Percentiles rank a stretch among this genome's conserved stretches.
Evolutionary conservation across 2,113 vertebrate genomes (phyloP).

Genomic region (Alaudala cheleensis): DNA sequence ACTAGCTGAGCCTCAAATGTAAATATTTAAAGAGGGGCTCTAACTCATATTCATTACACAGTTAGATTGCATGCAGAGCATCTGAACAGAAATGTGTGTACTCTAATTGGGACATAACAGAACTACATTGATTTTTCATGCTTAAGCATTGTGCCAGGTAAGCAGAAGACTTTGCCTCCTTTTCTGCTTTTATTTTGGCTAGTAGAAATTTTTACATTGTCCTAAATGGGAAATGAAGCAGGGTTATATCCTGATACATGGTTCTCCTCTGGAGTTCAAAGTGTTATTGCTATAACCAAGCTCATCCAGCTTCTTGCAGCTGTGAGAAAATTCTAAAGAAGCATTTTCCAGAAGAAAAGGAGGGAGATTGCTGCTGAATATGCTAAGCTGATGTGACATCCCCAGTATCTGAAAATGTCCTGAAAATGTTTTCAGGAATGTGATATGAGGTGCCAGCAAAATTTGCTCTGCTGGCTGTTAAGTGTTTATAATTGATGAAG

Average conservation of each 20-base stretch:
- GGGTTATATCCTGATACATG: not conserved
- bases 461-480: not conserved
- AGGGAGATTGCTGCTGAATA: not conserved
- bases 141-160: not conserved
- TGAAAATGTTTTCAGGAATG: slow-evolving; percentile 15
- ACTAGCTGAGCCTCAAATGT: not conserved
- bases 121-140: not conserved
- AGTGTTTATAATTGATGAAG: not conserved
- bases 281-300: not conserved
- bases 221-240: not conserved
- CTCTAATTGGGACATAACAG: not conserved
- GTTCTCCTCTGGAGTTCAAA: not conserved
- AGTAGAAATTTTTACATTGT: not conserved
- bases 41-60: not conserved
- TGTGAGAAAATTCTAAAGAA: not conserved
- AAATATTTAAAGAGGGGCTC: not conserved
- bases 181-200: not conserved
- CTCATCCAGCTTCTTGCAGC: not conserved
- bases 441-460: slow-evolving; percentile 2
- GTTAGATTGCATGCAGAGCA: not conserved
- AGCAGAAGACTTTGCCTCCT: not conserved
- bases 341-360: not conserved
- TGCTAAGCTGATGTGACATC: not conserved
- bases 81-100: not conserved
- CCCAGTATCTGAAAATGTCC: not conserved